Base-by-base conservation (phyloP, 1,140 invertebrate species). In the Zaprionus kolodkinae region DNA sequence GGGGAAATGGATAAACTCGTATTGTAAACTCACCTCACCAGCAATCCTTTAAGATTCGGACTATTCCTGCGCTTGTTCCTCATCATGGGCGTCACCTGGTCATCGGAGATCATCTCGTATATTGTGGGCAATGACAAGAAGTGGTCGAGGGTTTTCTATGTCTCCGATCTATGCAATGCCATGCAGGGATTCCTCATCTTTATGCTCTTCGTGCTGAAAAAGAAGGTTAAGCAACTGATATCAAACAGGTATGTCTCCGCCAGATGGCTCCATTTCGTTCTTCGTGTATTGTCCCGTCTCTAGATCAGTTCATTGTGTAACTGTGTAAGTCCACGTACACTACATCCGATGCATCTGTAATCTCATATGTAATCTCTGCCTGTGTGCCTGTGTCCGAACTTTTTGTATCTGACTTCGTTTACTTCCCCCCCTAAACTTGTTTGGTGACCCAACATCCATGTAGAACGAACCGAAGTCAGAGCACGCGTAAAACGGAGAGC, bases 81-180 rank as follows among this genome's bases (percentile, higher is more conserved):
- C 21, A 95, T 96, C 0, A 96, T 96, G 96, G 96, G 96, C 6
- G 94, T 96, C 1, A 96, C 94, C 63, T 96, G 96, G 96, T 93
- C 94, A 2, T 94, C 95, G 92, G 96, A 96, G 84, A 94, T 96
- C 43, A 86, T 96, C 21, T 96, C 95, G 0, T 96, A 94, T 93
- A 79, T 94, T 48, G 91, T 94, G 15, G 91, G 72, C 57, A 66
- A 6, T 79, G 82, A 77, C 79, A 92, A 61, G 77, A 91, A 55
- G 36, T 92, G n/a, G 90, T 90, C 72, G 7, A 91, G 90, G 67
- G 71, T 94, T n/a, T 95, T 94, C 92, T 94, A 94, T 70, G 67
- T 93, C 12, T 93, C 93, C 6, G 93, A 94, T 71, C 91, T 94
- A 55, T 92, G 92, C 74, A 94, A 94, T 73, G 93, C 93, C 12